Percentiles rank a stretch among this genome's conserved stretches.
Evolutionary conservation across 2,113 vertebrate species (phyloP).

Genomic region (Dipodomys ordii): DNA sequence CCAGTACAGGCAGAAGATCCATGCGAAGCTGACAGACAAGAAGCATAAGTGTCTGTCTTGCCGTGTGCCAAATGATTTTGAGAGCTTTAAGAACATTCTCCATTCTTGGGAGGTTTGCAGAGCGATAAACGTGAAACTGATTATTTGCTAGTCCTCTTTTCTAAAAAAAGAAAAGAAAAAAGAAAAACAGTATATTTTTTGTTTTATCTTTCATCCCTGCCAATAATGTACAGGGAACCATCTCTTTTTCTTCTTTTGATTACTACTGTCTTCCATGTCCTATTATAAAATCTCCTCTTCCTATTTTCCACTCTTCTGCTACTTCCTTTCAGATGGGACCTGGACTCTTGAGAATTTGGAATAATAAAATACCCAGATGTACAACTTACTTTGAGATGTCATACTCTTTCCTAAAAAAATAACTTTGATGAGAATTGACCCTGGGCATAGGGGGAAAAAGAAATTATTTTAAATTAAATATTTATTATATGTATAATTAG

Average conservation of each 20-base stretch:
- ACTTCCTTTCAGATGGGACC: neutral
- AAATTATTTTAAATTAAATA: neutral
- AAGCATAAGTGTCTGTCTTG: too few relatives aligned
- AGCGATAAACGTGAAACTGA: neutral
- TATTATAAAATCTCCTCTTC: neutral
- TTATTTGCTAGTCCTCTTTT: neutral
- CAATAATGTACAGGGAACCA: neutral
- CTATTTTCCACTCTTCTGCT: neutral
- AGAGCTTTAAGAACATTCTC: too few relatives aligned
- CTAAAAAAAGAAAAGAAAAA: neutral
- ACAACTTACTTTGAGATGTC: neutral
- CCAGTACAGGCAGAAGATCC: too few relatives aligned
- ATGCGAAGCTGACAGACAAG: too few relatives aligned
- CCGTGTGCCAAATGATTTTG: too few relatives aligned
- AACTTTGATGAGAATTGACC: neutral
- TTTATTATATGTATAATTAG: slow-evolving; percentile 10
- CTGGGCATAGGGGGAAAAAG: neutral
- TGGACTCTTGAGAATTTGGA: neutral
- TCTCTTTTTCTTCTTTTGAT: neutral
- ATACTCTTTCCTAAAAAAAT: neutral
- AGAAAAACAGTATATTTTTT: neutral
- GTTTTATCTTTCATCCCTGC: neutral
- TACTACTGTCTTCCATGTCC: neutral
- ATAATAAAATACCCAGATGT: slow-evolving; percentile 8
- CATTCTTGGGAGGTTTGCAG: too few relatives aligned